These are phyloP conservation scores for Mamestra brassicae DNA, from an alignment of 2,888 invertebrate species.

Conservation along the genomic window DNA sequence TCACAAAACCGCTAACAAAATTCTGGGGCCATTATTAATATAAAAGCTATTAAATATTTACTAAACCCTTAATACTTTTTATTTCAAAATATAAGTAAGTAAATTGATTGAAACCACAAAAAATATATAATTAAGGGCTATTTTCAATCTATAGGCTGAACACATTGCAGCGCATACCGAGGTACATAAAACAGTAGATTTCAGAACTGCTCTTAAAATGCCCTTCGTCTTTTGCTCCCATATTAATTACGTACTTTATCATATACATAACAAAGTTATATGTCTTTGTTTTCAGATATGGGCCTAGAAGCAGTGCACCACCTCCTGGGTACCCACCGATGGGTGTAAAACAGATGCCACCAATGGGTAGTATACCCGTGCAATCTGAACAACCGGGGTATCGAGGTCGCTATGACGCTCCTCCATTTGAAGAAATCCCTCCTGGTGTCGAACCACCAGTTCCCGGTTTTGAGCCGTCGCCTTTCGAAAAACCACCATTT, in stretches of 20 bases:
- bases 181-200: neutral
- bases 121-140: neutral
- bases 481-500: constrained; percentile 88
- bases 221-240: neutral
- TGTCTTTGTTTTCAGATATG: constrained; percentile 84
- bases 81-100: neutral
- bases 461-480: constrained; percentile 91
- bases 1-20: neutral
- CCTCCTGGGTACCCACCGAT: constrained; percentile 81
- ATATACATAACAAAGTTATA: constrained; percentile 21
- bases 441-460: constrained; percentile 92
- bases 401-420: constrained; percentile 84
- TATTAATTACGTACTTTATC: neutral
- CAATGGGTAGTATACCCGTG: constrained; percentile 76
- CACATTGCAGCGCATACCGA: neutral
- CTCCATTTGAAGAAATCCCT: constrained; percentile 91
- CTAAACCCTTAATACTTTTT: neutral
- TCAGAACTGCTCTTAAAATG: neutral
- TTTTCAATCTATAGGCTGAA: neutral
- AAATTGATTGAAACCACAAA: neutral
- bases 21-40: neutral
- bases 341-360: constrained; percentile 81
- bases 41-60: neutral
- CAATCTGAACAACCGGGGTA: constrained; percentile 82
- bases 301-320: constrained; percentile 81